These are phyloP conservation scores for Ceramica pisi DNA, from an alignment of 2,888 invertebrate genomes.

Conservation along the genomic window DNA sequence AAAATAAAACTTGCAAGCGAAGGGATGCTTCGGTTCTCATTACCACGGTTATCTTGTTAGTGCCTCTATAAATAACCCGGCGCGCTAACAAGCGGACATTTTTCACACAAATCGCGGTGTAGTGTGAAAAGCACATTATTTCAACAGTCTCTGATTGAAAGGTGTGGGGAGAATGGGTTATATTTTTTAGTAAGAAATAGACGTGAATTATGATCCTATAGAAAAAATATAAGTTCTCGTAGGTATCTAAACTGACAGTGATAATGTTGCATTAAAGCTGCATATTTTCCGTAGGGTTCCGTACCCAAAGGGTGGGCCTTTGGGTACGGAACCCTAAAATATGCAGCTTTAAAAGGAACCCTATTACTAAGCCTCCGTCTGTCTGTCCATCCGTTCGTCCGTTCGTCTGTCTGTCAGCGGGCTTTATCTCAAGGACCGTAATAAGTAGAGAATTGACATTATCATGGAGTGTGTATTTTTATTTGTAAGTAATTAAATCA, in stretches of 20 bases:
- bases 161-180: constrained; percentile 13
- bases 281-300: too few species aligned
- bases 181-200: background rate
- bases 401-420: too few species aligned
- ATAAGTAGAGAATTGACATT: too few species aligned
- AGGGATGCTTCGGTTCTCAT: constrained; percentile 69
- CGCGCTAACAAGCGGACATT: constrained; percentile 71
- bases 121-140: constrained; percentile 61
- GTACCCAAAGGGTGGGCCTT: too few species aligned
- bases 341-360: too few species aligned
- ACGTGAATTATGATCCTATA: background rate
- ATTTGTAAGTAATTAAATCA: too few species aligned
- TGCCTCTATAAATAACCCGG: constrained; percentile 70
- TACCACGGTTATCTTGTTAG: constrained; percentile 74
- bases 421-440: too few species aligned
- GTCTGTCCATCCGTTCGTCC: too few species aligned
- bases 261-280: background rate
- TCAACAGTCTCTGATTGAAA: constrained; percentile 47
- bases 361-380: too few species aligned
- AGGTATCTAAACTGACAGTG: background rate
- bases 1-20: constrained; percentile 52
- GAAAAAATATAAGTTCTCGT: background rate
- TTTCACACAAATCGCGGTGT: constrained; percentile 66
- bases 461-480: too few species aligned
- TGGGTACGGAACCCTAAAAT: too few species aligned